Base-by-base conservation (phyloP, 2,888 invertebrate genomes). In the Endotricha flammealis region DNA sequence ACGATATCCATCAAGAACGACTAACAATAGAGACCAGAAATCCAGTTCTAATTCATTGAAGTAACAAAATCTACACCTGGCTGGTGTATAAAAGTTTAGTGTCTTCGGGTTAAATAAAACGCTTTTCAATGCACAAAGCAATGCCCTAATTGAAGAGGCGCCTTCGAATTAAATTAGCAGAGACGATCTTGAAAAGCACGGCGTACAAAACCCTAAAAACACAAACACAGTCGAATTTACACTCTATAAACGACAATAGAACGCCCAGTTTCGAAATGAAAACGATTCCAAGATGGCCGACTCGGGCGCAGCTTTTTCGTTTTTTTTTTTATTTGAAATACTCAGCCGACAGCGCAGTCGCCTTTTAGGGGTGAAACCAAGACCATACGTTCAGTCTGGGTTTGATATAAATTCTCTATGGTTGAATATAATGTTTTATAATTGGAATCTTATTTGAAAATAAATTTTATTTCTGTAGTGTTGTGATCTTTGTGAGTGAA, bases 311-410 rank as follows among this genome's bases (percentile, higher is more conserved):
- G 54, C 61, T 61, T 70, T 70, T 72, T 72, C 50, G 55, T 74
- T 71, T 61, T 59, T 72, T 79, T 80, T 79, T 80, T 79, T 71
- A 70, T 68, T 76, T 75, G 67, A 69, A 79, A 75, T 69, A 22
- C 35, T 13, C 22, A 68, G 58, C 53, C 61, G 56, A 48, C 60
- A 57, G 57, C 59, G 59, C 69, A 68, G 69, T 70, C 48, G 58
- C 40, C 49, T 52, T 48, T 49, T 52, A 62, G 64, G 72, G 72
- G 65, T 61, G 58, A 65, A 44, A 52, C 42, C n/a, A n/a, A n/a
- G n/a, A n/a, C n/a, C n/a, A n/a, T n/a, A n/a, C n/a, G n/a, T n/a
- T n/a, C n/a, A n/a, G n/a, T n/a, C n/a, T n/a, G n/a, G n/a, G n/a
- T n/a, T n/a, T n/a, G n/a, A n/a, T n/a, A n/a, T n/a, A n/a, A n/a